Evolutionary conservation across 1,140 invertebrate genomes (phyloP).

Genomic region (Drosophila lacteicornis): DNA sequence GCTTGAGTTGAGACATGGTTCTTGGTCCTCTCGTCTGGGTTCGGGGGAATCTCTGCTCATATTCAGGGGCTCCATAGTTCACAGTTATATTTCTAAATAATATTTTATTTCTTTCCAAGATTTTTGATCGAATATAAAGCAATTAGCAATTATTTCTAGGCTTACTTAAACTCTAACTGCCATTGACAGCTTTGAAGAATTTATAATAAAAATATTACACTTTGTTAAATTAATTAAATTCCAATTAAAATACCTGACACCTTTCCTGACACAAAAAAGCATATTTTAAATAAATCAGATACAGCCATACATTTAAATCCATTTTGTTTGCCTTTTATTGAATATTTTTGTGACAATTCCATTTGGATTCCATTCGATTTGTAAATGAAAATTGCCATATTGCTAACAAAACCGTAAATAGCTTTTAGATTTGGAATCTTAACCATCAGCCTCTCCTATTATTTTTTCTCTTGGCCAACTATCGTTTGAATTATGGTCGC

Average conservation of each 20-base stretch:
- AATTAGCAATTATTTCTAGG: no score
- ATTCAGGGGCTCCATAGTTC: neutral
- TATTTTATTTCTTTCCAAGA: neutral
- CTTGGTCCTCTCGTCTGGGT: neutral
- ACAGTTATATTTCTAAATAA: no score
- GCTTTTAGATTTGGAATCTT: neutral
- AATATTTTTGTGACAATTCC: neutral
- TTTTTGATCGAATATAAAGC: neutral
- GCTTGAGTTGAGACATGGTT: neutral
- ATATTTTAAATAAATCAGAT: constrained; percentile 2
- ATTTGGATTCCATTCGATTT: neutral
- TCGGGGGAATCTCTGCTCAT: neutral
- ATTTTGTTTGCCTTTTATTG: no score
- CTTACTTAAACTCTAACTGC: no score
- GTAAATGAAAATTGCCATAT: neutral
- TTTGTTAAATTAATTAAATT: neutral
- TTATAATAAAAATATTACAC: neutral
- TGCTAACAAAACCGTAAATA: neutral
- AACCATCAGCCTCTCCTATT: neutral
- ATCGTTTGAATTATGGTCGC: constrained; percentile 9
- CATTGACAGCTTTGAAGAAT: neutral
- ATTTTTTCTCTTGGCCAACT: constrained; percentile 5
- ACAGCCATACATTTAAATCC: neutral
- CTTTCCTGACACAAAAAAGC: neutral
- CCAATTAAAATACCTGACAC: neutral